A percentile compares a stretch with the other conserved stretches of the same genome.
phyloP scores from a whole-genome alignment of 2,888 invertebrate species.

The Spodoptera picta region DNA sequence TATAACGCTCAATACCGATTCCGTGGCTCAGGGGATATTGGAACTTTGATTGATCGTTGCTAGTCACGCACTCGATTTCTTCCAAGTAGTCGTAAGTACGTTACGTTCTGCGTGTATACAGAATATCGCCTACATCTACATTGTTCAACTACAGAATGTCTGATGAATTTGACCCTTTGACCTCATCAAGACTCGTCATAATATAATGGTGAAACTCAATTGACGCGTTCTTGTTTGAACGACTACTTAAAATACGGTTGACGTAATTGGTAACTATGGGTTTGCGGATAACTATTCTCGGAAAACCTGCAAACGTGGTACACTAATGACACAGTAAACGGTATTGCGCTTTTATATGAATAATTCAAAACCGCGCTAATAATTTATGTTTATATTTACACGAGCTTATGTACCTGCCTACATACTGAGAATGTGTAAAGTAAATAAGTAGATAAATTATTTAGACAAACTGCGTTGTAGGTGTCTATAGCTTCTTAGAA shows the following conservation, averaged over 20 bases:
- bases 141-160: slow-evolving; percentile 42
- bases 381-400: slow-evolving; percentile 55
- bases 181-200: slow-evolving; percentile 58
- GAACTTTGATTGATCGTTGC: slow-evolving; percentile 64
- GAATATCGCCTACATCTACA: slow-evolving; percentile 11
- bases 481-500: background rate
- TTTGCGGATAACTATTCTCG: slow-evolving; percentile 60
- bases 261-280: slow-evolving; percentile 50
- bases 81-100: slow-evolving; percentile 20
- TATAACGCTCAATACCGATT: slow-evolving; percentile 37
- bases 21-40: slow-evolving; percentile 57
- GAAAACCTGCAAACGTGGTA: slow-evolving; percentile 61
- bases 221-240: slow-evolving; percentile 59
- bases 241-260: slow-evolving; percentile 47
- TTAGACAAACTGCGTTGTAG: slow-evolving; percentile 40
- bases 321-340: slow-evolving; percentile 62
- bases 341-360: slow-evolving; percentile 68
- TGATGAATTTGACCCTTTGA: slow-evolving; percentile 70
- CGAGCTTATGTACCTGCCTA: slow-evolving; percentile 51
- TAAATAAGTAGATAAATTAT: slow-evolving; percentile 33
- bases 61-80: slow-evolving; percentile 63
- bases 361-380: slow-evolving; percentile 66
- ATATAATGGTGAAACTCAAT: slow-evolving; percentile 54
- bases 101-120: slow-evolving; percentile 23
- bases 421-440: slow-evolving; percentile 55